Percentiles rank a stretch among this genome's conserved stretches.
These are phyloP conservation scores for Pseudomugil gertrudae DNA, from an alignment of 2,797 vertebrate species.

Conservation along the genomic window DNA sequence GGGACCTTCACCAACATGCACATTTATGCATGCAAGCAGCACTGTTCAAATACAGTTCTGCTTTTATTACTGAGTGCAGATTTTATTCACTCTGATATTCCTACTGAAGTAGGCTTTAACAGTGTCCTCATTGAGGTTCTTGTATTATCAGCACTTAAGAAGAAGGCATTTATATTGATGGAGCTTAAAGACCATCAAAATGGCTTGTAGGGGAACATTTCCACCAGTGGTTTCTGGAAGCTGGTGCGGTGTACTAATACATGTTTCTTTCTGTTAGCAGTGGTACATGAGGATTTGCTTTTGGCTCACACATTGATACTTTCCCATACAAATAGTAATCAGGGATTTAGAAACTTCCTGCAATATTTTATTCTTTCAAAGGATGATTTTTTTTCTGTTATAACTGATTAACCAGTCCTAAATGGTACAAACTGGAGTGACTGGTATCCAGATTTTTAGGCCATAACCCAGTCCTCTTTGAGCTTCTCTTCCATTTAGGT, in stretches of 20 bases:
- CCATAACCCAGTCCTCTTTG: slow-evolving; percentile 8
- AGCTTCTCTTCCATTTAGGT: slow-evolving; percentile 21
- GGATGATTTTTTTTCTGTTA: background rate
- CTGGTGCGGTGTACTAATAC: slow-evolving; percentile 12
- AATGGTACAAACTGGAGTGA: slow-evolving; percentile 2
- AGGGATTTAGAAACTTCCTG: slow-evolving; percentile 1
- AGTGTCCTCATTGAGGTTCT: slow-evolving; percentile 52
- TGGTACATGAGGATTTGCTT: slow-evolving; percentile 2
- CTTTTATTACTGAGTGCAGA: slow-evolving; percentile 24
- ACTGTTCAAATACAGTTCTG: slow-evolving; percentile 34
- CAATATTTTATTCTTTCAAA: background rate
- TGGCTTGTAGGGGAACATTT: slow-evolving; percentile 28
- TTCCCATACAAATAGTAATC: slow-evolving; percentile 14
- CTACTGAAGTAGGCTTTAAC: slow-evolving; percentile 38
- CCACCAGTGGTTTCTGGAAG: slow-evolving; percentile 7
- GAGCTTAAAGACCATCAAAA: slow-evolving; percentile 16
- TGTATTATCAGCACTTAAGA: slow-evolving; percentile 49
- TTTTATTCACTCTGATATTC: slow-evolving; percentile 42
- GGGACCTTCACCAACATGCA: slow-evolving; percentile 44
- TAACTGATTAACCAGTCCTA: background rate
- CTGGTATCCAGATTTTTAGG: background rate
- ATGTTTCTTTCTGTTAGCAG: slow-evolving; percentile 13
- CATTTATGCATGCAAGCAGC: slow-evolving; percentile 67
- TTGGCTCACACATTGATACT: background rate
- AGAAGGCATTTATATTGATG: slow-evolving; percentile 26